Conservation (phyloP, 2,797 vertebrate species). For the Lepidocolaptes lacrymiger region DNA sequence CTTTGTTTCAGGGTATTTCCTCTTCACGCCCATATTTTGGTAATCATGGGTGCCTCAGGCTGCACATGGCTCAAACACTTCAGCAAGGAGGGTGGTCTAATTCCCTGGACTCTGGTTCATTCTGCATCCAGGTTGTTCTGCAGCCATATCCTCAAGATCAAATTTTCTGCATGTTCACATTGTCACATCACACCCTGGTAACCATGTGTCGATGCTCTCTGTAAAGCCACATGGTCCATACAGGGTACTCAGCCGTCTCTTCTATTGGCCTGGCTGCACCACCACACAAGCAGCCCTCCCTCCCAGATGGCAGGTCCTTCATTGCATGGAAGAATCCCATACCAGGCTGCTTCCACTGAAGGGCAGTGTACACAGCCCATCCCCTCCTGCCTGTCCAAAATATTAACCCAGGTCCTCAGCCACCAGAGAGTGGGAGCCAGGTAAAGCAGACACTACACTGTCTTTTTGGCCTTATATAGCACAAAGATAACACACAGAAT, state of each 20-base stretch:
- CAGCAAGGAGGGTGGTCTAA: neutral
- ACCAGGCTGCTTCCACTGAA: neutral
- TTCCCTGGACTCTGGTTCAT: neutral
- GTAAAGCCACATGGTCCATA: rapidly evolving
- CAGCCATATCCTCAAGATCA: neutral
- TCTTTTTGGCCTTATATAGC: neutral
- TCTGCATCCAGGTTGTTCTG: neutral
- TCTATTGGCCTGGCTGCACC: neutral
- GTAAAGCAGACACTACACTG: neutral
- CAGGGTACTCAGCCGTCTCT: neutral
- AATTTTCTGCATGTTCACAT: neutral
- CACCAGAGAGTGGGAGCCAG: neutral
- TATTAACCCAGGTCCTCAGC: neutral
- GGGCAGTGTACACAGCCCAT: neutral
- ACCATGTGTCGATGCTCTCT: neutral
- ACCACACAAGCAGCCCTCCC: neutral
- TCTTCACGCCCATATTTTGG: neutral
- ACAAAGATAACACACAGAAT: neutral
- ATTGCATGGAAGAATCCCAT: neutral
- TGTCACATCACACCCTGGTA: neutral
- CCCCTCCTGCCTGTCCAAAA: neutral
- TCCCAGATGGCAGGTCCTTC: neutral
- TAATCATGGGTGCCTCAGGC: neutral
- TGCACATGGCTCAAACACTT: neutral
- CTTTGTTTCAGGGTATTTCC: neutral